Conservation (phyloP, 2,797 vertebrate genomes). For the Columba guinea region DNA sequence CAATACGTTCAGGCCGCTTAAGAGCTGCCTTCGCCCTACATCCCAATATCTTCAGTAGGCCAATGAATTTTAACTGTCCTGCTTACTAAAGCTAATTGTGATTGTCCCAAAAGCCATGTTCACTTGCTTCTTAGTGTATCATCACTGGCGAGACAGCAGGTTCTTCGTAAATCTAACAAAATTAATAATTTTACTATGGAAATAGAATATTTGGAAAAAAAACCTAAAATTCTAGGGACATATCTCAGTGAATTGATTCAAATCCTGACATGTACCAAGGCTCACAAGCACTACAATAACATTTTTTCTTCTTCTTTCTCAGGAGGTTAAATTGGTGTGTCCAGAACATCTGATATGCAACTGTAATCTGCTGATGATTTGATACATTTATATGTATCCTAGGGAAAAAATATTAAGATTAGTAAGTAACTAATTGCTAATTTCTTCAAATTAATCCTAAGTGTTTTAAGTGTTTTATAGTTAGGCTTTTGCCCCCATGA, state of each 20-base stretch:
- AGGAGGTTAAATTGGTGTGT: neutral
- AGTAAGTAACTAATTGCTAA: neutral
- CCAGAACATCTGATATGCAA: neutral
- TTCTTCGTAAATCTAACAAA: neutral
- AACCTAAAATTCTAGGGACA: neutral
- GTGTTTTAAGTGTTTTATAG: neutral
- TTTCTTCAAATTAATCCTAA: conserved; percentile 3
- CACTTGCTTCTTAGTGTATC: neutral
- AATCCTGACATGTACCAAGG: neutral
- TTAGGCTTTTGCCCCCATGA: neutral
- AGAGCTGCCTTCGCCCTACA: neutral
- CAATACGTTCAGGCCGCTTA: neutral
- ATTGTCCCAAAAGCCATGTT: neutral
- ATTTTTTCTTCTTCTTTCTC: neutral
- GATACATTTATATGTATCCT: neutral
- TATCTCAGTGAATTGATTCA: neutral
- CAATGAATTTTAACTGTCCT: neutral
- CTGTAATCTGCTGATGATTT: neutral
- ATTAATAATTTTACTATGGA: neutral
- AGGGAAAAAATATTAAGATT: neutral
- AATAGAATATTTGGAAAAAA: neutral
- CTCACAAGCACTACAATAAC: neutral
- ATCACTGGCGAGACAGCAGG: neutral
- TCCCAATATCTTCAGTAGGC: neutral
- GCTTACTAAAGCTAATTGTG: neutral